These are phyloP conservation scores for Centropus bengalensis DNA, from an alignment of 2,113 vertebrate species.

Conservation along the genomic window DNA sequence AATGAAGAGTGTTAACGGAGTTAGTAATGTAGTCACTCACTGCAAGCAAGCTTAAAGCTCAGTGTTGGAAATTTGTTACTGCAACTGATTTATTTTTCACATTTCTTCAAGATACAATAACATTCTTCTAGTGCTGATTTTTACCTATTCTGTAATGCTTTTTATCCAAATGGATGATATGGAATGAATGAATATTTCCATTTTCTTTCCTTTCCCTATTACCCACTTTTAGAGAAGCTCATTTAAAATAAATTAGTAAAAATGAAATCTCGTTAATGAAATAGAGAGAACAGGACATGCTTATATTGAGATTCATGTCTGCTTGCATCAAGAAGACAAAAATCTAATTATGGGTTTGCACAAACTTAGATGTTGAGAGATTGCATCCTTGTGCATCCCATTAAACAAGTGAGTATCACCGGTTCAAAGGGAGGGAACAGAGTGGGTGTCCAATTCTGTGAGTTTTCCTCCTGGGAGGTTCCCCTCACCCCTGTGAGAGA, in stretches of 20 bases:
- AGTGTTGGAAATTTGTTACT: not conserved
- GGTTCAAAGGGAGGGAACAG: not conserved
- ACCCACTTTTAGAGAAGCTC: not conserved
- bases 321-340: not conserved
- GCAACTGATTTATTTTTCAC: not conserved
- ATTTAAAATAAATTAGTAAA: not conserved
- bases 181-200: not conserved
- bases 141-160: not conserved
- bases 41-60: not conserved
- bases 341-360: not conserved
- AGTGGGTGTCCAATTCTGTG: not conserved
- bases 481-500: not conserved
- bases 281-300: not conserved
- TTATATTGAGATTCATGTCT: not conserved
- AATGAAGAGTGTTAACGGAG: not conserved
- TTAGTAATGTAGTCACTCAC: not conserved
- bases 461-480: not conserved
- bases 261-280: not conserved
- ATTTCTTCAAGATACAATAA: not conserved
- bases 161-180: not conserved
- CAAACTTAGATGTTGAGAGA: not conserved
- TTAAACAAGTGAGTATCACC: not conserved
- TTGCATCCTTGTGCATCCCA: not conserved
- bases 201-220: not conserved
- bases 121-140: not conserved